phyloP scores from a whole-genome alignment of 1,140 invertebrate genomes.

The Myzus persicae region DNA sequence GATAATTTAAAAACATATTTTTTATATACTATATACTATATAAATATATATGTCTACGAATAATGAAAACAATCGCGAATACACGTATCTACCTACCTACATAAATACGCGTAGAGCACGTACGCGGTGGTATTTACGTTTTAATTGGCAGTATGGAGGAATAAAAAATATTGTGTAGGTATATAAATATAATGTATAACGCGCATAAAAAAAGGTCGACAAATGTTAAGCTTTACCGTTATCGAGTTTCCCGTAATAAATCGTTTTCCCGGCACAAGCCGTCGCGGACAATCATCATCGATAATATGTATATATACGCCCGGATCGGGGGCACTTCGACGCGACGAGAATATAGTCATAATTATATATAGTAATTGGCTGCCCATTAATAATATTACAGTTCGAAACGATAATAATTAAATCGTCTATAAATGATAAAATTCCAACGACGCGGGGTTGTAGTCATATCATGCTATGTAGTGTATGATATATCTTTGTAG shows the following conservation, averaged over 20 bases:
- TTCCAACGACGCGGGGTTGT: not conserved
- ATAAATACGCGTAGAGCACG: not conserved
- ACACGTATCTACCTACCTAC: not conserved
- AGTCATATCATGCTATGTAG: not conserved
- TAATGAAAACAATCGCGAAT: not conserved
- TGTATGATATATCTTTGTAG: no score
- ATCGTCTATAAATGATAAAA: not conserved
- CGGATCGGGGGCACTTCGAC: not conserved
- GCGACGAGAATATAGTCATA: not conserved
- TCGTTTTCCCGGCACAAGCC: not conserved
- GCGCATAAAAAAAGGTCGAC: not conserved
- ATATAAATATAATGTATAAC: not conserved
- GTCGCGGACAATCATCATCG: not conserved
- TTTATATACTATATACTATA: no score
- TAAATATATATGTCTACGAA: not conserved
- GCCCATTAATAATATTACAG: not conserved
- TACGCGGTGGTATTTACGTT: not conserved
- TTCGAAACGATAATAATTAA: not conserved
- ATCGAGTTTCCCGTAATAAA: not conserved
- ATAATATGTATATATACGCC: not conserved
- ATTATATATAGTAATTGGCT: constrained; percentile 18
- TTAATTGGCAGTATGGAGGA: not conserved
- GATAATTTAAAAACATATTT: constrained; percentile 5
- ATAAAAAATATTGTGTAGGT: not conserved
- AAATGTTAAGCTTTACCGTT: constrained; percentile 37